phyloP scores from a whole-genome alignment of 2,113 vertebrate genomes.

The Peromyscus maniculatus region DNA sequence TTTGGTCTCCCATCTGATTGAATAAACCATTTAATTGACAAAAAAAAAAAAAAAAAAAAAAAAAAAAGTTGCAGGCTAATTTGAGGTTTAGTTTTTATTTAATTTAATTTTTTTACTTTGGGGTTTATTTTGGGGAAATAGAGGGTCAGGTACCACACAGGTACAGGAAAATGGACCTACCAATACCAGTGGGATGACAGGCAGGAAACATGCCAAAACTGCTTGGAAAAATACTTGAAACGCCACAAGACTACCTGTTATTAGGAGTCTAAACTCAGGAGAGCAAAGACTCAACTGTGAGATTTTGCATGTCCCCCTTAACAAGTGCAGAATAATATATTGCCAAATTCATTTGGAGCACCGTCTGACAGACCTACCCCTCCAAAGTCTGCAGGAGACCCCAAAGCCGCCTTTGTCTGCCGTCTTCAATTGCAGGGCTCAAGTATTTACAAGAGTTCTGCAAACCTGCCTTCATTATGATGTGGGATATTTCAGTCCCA shows the following conservation, averaged over 20 bases:
- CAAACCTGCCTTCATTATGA: slow-evolving; percentile 93
- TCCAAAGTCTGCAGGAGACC: slow-evolving; percentile 83
- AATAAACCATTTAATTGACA: slow-evolving; percentile 89
- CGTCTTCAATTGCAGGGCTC: slow-evolving; percentile 87
- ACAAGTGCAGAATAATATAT: slow-evolving; percentile 76
- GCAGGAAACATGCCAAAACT: slow-evolving; percentile 83
- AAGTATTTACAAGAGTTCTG: slow-evolving; percentile 94
- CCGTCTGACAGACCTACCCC: slow-evolving; percentile 67
- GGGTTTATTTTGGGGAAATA: slow-evolving; percentile 81
- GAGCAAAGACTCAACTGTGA: slow-evolving; percentile 75
- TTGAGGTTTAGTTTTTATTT: slow-evolving; percentile 81
- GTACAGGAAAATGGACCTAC: slow-evolving; percentile 80
- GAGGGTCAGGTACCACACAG: slow-evolving; percentile 65
- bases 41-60: slow-evolving; percentile 75
- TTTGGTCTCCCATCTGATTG: slow-evolving; percentile 86
- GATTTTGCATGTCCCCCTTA: slow-evolving; percentile 76
- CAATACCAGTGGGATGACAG: slow-evolving; percentile 76
- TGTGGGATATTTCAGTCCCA: slow-evolving; percentile 93
- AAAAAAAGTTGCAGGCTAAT: slow-evolving; percentile 87
- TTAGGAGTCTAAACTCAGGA: slow-evolving; percentile 70
- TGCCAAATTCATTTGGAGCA: slow-evolving; percentile 66
- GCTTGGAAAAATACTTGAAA: slow-evolving; percentile 91
- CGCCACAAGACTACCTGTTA: slow-evolving; percentile 90
- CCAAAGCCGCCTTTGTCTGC: slow-evolving; percentile 88
- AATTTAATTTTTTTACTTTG: not conserved